These are phyloP conservation scores for Volucella bombylans DNA, from an alignment of 2,888 invertebrate species.

Conservation along the genomic window DNA sequence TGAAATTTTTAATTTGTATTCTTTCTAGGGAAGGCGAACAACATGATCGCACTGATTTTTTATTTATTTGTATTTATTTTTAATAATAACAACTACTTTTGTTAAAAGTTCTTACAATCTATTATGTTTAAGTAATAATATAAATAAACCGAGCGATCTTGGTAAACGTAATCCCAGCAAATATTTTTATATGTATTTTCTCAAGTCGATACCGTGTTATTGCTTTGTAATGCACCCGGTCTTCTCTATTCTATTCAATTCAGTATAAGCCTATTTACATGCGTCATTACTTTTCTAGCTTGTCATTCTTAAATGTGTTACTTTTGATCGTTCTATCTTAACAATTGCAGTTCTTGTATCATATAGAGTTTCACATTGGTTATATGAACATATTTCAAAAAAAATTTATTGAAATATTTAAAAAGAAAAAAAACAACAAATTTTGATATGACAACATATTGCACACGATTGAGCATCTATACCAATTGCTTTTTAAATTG, in stretches of 20 bases:
- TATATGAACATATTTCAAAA: background rate
- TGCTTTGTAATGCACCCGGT: slow-evolving; percentile 1
- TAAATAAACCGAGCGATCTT: slow-evolving; percentile 71
- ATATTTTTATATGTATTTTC: slow-evolving; percentile 62
- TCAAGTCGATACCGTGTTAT: slow-evolving; percentile 25
- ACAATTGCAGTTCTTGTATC: slow-evolving; percentile 62
- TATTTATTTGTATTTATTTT: slow-evolving; percentile 12
- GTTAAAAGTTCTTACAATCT: slow-evolving; percentile 56
- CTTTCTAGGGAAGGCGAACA: slow-evolving; percentile 60
- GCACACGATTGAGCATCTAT: no score
- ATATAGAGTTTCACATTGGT: slow-evolving; percentile 41
- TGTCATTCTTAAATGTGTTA: slow-evolving; percentile 18
- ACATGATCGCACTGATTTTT: slow-evolving; percentile 56
- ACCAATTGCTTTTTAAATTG: no score
- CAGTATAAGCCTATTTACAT: slow-evolving; percentile 68
- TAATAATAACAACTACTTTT: slow-evolving; percentile 69
- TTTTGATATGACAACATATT: no score
- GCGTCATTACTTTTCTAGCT: slow-evolving; percentile 40
- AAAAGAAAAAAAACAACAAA: no score
- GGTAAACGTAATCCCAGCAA: slow-evolving; percentile 73
- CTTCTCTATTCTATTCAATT: slow-evolving; percentile 61
- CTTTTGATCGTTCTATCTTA: slow-evolving; percentile 36
- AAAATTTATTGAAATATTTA: no score
- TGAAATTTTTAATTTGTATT: slow-evolving; percentile 53
- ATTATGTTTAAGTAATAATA: slow-evolving; percentile 54